phyloP scores from a whole-genome alignment of 2,113 vertebrate genomes.

The Theristicus caerulescens region DNA sequence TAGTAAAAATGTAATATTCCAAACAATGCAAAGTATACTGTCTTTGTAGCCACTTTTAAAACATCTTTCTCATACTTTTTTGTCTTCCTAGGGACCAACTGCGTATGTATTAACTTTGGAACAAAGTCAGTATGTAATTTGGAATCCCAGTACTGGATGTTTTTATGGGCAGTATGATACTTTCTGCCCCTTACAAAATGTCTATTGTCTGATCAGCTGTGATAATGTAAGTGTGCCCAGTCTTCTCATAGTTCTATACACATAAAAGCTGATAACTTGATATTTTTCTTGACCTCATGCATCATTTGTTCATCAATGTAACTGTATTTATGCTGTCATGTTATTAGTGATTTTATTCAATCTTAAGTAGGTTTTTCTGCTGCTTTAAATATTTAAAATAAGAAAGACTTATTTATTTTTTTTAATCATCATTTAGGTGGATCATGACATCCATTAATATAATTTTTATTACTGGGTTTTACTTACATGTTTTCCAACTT shows the following conservation, averaged over 20 bases:
- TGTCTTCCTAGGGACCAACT: slow-evolving; percentile 82
- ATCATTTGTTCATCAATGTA: not conserved
- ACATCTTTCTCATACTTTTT: not conserved
- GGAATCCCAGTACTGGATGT: slow-evolving; percentile 92
- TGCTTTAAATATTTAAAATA: not conserved
- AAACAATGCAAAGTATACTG: not conserved
- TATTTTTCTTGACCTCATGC: not conserved
- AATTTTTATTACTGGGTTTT: not conserved
- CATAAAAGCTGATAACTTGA: rapidly evolving
- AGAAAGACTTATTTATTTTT: not conserved
- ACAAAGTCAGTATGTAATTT: slow-evolving; percentile 88
- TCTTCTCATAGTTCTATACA: not conserved
- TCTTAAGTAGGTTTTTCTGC: not conserved
- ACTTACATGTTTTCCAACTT: not conserved
- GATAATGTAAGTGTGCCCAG: slow-evolving; percentile 87
- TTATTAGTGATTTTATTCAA: not conserved
- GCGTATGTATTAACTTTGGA: slow-evolving; percentile 91
- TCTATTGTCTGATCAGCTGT: slow-evolving; percentile 85
- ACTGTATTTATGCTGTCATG: not conserved
- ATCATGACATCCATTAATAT: not conserved
- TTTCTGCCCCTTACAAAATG: slow-evolving; percentile 92
- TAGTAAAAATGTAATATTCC: not conserved
- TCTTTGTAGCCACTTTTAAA: not conserved
- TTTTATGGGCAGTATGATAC: slow-evolving; percentile 91
- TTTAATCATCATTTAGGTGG: not conserved